Evolutionary conservation across 2,797 vertebrate species (phyloP), one percentile per base, ranked within the genome.

Genomic region (Pseudotriccus pelzelni): DNA sequence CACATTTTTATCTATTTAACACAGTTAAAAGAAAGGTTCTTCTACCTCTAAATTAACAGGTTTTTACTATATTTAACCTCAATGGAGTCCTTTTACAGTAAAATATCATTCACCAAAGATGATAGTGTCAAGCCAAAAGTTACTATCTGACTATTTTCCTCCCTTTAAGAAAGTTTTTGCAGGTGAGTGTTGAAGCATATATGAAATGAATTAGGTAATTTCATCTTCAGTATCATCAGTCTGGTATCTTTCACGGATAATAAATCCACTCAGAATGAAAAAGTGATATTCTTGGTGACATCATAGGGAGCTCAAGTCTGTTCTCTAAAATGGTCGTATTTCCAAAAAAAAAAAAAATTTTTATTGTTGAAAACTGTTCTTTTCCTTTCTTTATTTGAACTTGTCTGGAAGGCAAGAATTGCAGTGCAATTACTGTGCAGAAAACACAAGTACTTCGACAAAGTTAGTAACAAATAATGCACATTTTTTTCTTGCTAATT

Each of bases 1-100:
- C 34, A 32, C 0, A 0, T 28, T 12, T 74, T 74, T 12, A 19
- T 64, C 32, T 36, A 7, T 46, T 10, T 70, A 23, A 49, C 1
- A 52, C 1, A 60, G 16, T 32, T 70, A 37, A 77, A 92, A 36
- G 8, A 25, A 75, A 75, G 8, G 4, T 30, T 59, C 32, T 90
- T 70, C 41, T 50, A 52, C n/a, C 7, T 7, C 3, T 75, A 13
- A 3, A 24, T 72, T 69, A 60, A 28, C 25, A 81, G 6, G 8
- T 52, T 75, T 84, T 84, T 78, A 25, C 22, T 84, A 18, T 25
- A 14, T 72, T 62, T 92, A 69, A 25, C 62, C n/a, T 34, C 2
- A 12, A 23, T 17, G 14, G 50, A 79, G 9, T 62, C 15, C 8
- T 87, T 78, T 49, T 39, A 17, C 17, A 58, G 6, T 60, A 84